phyloP scores from a whole-genome alignment of 2,888 invertebrate genomes.

The Polydrusus pterygomalis region DNA sequence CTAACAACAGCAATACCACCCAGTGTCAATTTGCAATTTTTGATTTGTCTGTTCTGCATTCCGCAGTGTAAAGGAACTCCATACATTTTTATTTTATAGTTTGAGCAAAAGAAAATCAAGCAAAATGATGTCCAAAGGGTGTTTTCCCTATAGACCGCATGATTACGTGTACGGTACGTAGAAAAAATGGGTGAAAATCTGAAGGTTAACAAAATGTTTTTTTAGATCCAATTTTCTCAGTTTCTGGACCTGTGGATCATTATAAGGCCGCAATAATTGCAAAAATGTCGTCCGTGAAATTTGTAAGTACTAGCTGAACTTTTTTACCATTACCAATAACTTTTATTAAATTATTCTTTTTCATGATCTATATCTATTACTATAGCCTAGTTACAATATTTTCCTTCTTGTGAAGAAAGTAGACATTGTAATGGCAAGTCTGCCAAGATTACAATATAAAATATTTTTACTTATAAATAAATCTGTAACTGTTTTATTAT shows the following conservation, averaged over 20 bases:
- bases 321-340: too few species aligned
- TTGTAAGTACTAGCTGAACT: constrained; percentile 69
- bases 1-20: background rate
- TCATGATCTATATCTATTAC: too few species aligned
- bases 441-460: too few species aligned
- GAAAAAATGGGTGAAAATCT: constrained; percentile 21
- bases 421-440: too few species aligned
- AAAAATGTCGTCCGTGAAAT: constrained; percentile 75
- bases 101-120: background rate
- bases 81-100: background rate
- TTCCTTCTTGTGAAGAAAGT: background rate
- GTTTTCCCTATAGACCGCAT: constrained; percentile 61
- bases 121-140: constrained; percentile 48
- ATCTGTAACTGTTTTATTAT: too few species aligned
- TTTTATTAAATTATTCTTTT: too few species aligned
- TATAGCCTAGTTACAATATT: background rate
- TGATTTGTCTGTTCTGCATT: background rate
- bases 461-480: too few species aligned
- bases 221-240: constrained; percentile 76
- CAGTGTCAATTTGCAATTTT: background rate
- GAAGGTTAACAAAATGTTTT: constrained; percentile 20
- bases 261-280: constrained; percentile 75
- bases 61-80: background rate
- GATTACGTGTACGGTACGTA: constrained; percentile 63
- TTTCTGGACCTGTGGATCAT: constrained; percentile 76